Evolutionary conservation across 2,888 invertebrate genomes (phyloP), one percentile per base, ranked within the genome.

Genomic region (Sminthurides aquaticus): DNA sequence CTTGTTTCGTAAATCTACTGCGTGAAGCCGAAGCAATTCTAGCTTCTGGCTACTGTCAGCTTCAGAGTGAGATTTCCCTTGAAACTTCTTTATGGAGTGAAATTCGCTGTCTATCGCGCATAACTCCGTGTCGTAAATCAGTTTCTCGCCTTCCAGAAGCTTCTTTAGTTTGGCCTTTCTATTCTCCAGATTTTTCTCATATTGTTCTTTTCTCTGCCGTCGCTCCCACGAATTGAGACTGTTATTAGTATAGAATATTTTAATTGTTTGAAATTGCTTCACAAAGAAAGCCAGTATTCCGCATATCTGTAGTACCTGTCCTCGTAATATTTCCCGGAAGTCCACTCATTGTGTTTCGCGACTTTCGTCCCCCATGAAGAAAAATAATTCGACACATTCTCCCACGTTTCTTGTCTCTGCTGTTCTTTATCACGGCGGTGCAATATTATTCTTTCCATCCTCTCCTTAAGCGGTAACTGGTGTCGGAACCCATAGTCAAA

Each of bases 351-450:
- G 28, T 52, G 58, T 26, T 64, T 64, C 20, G 60, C 26, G 3
- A 48, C 60, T 3, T 27, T 18, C 26, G 55, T 60, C 27, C 52
- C 56, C 60, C 60, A 60, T 3, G 24, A 27, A 15, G 54, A 18
- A 56, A 60, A 64, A 56, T 64, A 64, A 43, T 64, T 64, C 5
- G 64, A 54, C 3, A 52, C 26, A 60, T 26, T 64, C n/a, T 49
- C 28, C 64, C 64, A 64, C 25, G 59, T 64, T 49, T 64, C 64
- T 22, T 64, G 59, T 22, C 56, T 18, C 8, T 34, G 22, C 28
- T 55, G 55, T 24, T 64, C 64, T 24, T 49, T 34, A 25, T 64
- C 64, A 3, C 64, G 55, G n/a, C 60, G 60, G 29, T 26, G n/a
- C 27, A 49, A 55, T 20, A 64, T 64, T 24, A 26, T 11, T 15